Conservation (phyloP, 2,797 vertebrate species). For the Bradypodion ventrale region DNA sequence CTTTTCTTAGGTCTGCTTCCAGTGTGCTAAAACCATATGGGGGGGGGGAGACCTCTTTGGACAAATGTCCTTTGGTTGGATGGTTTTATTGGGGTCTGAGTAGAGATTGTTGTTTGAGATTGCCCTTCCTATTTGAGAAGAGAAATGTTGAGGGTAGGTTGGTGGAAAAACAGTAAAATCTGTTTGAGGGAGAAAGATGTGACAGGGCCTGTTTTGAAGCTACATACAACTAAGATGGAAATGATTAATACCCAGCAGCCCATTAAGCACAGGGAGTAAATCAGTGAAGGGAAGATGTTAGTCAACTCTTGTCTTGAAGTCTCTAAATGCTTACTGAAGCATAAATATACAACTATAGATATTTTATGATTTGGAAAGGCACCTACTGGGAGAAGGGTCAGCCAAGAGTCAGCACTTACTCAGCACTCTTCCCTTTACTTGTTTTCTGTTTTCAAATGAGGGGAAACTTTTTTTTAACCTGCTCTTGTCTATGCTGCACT, state of each 20-base stretch:
- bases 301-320: not conserved
- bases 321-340: not conserved
- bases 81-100: not conserved
- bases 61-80: not conserved
- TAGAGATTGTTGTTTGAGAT: not conserved
- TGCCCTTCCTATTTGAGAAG: not conserved
- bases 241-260: not conserved
- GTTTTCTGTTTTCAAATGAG: not conserved
- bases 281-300: not conserved
- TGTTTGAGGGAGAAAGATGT: not conserved
- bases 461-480: not conserved
- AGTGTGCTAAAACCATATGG: not conserved
- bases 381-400: not conserved
- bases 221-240: not conserved
- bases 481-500: not conserved
- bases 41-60: not conserved
- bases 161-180: not conserved
- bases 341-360: not conserved
- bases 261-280: not conserved
- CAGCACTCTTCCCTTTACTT: not conserved
- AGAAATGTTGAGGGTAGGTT: not conserved
- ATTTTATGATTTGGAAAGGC: not conserved
- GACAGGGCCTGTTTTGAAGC: constrained; percentile 1
- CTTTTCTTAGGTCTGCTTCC: not conserved
- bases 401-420: not conserved